A percentile compares a stretch with the other conserved stretches of the same genome.
Evolutionary conservation across 2,113 vertebrate genomes (phyloP).

Genomic region (Amia ocellicauda): DNA sequence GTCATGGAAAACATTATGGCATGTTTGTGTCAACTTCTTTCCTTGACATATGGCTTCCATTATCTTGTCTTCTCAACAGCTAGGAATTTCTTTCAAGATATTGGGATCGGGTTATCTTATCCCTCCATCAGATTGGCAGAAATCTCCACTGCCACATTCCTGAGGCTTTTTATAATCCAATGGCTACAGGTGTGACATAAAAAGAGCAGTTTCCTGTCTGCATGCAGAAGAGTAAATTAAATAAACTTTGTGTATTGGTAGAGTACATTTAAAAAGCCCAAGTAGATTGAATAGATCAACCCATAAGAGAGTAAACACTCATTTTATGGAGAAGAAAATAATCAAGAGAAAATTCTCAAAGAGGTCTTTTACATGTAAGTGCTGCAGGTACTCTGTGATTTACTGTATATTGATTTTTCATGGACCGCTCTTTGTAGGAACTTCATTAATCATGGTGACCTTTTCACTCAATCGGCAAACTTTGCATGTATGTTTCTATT

Average conservation of each 20-base stretch:
- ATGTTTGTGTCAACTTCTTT: conserved; percentile 46
- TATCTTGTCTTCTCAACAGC: conserved; percentile 50
- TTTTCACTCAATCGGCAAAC: conserved; percentile 54
- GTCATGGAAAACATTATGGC: conserved; percentile 4
- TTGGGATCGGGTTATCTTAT: conserved; percentile 55
- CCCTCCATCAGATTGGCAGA: conserved; percentile 59
- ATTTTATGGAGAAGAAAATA: no score
- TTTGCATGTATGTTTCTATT: conserved; percentile 59
- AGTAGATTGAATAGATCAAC: no score
- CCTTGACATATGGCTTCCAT: conserved; percentile 45
- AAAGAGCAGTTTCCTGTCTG: no score
- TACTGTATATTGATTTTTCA: no score
- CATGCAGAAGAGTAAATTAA: no score
- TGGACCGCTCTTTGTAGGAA: no score
- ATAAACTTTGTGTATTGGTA: no score
- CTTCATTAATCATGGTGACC: conserved; percentile 39
- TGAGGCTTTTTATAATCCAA: conserved; percentile 19
- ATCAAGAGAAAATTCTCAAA: no score
- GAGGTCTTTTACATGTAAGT: no score
- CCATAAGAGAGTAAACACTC: no score
- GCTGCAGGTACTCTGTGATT: no score
- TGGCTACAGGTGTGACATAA: conserved; percentile 4
- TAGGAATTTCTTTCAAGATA: conserved; percentile 54
- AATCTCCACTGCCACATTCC: conserved; percentile 47
- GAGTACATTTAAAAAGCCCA: no score